Evolutionary conservation across 2,797 vertebrate species (phyloP).

Genomic region (Pseudocheirus occidentalis): DNA sequence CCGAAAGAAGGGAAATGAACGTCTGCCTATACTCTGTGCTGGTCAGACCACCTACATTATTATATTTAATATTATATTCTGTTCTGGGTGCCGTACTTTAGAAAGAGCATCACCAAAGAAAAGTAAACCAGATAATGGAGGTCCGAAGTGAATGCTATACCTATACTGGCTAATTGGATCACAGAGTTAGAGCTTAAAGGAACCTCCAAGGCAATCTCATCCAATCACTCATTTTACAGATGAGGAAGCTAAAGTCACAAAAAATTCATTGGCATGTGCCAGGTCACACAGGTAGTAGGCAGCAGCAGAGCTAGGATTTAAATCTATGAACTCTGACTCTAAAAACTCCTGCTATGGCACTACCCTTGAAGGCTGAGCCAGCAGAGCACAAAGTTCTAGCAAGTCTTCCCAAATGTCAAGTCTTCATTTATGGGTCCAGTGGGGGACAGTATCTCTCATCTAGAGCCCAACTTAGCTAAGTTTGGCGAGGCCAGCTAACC

Average conservation of each 20-base stretch:
- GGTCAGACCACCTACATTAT: no score
- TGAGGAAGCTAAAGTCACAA: background rate
- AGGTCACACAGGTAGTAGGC: background rate
- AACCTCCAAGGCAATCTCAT: background rate
- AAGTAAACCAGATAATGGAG: no score
- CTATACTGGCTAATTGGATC: background rate
- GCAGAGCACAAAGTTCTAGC: background rate
- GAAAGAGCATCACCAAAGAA: no score
- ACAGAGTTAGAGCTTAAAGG: background rate
- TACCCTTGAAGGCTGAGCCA: background rate
- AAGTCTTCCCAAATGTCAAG: background rate
- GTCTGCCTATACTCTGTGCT: no score
- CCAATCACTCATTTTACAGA: background rate
- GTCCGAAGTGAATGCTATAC: no score
- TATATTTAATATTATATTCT: no score
- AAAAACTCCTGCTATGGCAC: background rate
- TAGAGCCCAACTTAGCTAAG: background rate
- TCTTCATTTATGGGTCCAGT: background rate
- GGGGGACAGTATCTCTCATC: background rate
- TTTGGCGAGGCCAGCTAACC: background rate
- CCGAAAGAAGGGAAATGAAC: no score
- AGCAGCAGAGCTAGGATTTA: background rate
- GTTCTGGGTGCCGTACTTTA: no score
- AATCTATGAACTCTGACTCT: background rate
- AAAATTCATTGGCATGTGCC: background rate